Percentiles rank a stretch among this genome's conserved stretches.
phyloP scores from a whole-genome alignment of 2,888 invertebrate species.

The Cyclophora punctaria region DNA sequence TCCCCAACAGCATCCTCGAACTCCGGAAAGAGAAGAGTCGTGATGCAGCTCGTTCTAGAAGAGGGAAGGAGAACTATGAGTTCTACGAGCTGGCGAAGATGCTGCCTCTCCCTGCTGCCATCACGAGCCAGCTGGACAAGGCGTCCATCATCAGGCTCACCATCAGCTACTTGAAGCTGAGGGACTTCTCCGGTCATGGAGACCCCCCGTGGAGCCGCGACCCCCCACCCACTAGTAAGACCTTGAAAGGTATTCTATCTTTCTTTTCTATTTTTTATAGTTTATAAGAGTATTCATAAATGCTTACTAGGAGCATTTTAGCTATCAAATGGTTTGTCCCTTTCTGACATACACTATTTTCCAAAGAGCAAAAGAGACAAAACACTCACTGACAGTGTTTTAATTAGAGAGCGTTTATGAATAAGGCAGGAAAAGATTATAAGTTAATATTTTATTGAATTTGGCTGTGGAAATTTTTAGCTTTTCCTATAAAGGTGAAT shows the following conservation, averaged over 20 bases:
- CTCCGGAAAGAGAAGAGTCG: conserved; percentile 94
- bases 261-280: too few species aligned
- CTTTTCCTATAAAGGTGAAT: too few species aligned
- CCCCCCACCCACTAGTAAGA: conserved; percentile 84
- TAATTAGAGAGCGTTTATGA: too few species aligned
- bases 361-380: too few species aligned
- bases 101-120: conserved; percentile 92
- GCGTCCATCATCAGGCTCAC: conserved; percentile 97
- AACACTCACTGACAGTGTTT: too few species aligned
- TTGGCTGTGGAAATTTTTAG: too few species aligned
- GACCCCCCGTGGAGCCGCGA: conserved; percentile 97
- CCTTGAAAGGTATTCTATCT: conserved; percentile 80
- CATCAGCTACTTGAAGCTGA: conserved; percentile 94
- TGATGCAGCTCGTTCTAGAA: conserved; percentile 92
- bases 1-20: conserved; percentile 89
- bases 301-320: too few species aligned
- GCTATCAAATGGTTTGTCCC: too few species aligned
- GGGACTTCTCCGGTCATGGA: conserved; percentile 96
- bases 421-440: too few species aligned
- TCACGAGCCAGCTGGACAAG: conserved; percentile 95
- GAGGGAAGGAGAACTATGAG: conserved; percentile 97
- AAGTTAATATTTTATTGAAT: too few species aligned
- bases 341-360: too few species aligned
- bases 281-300: too few species aligned
- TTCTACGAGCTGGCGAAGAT: conserved; percentile 97